Evolutionary conservation across 2,888 invertebrate species (phyloP).

Genomic region (Yponomeuta plumbellus): DNA sequence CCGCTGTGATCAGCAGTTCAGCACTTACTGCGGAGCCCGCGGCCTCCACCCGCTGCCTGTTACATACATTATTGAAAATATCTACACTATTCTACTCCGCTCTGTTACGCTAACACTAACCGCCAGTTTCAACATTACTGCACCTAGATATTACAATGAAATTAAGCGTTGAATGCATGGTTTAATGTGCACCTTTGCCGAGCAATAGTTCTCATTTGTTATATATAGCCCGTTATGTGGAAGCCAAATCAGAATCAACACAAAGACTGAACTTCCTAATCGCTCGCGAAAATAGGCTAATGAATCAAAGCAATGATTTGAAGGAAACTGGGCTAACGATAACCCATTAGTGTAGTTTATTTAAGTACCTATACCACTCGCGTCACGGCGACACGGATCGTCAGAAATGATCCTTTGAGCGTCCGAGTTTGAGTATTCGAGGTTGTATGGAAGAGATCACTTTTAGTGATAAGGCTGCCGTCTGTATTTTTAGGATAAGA

Average conservation of each 20-base stretch:
- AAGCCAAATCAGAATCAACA: not conserved
- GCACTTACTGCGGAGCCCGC: constrained; percentile 23
- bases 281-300: constrained; percentile 11
- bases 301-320: constrained; percentile 11
- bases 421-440: not conserved
- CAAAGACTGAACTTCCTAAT: not conserved
- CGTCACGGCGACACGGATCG: constrained; percentile 7
- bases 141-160: not conserved
- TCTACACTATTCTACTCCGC: constrained; percentile 7
- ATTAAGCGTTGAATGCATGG: not conserved
- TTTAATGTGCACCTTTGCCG: not conserved
- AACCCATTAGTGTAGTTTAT: constrained; percentile 15
- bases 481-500: too few relatives aligned
- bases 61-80: constrained; percentile 14
- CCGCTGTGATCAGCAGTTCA: constrained; percentile 52
- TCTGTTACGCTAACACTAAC: constrained; percentile 3
- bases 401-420: constrained; percentile 1
- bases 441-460: too few relatives aligned
- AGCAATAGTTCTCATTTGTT: not conserved
- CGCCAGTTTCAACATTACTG: not conserved
- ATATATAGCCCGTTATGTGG: not conserved
- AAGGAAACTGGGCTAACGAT: constrained; percentile 13
- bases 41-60: constrained; percentile 10
- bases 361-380: constrained; percentile 5
- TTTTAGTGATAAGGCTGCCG: too few relatives aligned